phyloP scores from a whole-genome alignment of 2,113 vertebrate genomes.

The Siniperca knerii region DNA sequence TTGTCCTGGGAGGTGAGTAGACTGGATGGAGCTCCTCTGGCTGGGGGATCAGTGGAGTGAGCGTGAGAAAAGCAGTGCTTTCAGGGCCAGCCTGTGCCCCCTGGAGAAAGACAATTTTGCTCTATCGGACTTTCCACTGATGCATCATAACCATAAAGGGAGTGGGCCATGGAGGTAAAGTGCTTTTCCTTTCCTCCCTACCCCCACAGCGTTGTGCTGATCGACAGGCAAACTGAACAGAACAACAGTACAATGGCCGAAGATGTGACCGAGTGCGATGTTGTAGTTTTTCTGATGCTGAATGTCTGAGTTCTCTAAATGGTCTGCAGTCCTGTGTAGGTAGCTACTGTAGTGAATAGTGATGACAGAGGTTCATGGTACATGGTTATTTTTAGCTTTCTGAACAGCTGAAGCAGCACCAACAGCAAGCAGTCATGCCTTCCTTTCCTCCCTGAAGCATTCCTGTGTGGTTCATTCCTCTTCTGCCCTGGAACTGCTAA shows the following conservation, averaged over 20 bases:
- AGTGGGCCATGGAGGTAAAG: constrained; percentile 81
- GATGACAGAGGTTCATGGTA: constrained; percentile 34
- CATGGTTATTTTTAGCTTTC: constrained; percentile 77
- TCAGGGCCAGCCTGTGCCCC: constrained; percentile 27
- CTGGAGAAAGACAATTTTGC: constrained; percentile 51
- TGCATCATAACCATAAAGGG: constrained; percentile 62
- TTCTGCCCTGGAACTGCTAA: constrained; percentile 4
- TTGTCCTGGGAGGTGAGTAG: constrained; percentile 45
- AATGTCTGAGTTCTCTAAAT: constrained; percentile 12
- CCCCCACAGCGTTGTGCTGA: constrained; percentile 4
- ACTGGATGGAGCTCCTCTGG: constrained; percentile 49
- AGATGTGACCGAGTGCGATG: constrained; percentile 4
- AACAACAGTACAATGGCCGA: neutral
- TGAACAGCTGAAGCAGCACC: constrained; percentile 75
- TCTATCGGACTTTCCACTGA: constrained; percentile 45
- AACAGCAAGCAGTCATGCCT: constrained; percentile 36
- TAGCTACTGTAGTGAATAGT: constrained; percentile 17
- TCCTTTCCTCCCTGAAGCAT: constrained; percentile 41
- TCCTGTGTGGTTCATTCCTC: constrained; percentile 40
- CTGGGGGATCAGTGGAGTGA: constrained; percentile 40
- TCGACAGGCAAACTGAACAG: constrained; percentile 5
- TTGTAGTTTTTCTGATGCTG: constrained; percentile 33
- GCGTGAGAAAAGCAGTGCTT: constrained; percentile 50
- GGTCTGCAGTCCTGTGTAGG: constrained; percentile 21
- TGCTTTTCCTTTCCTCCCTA: constrained; percentile 60